Conservation (phyloP, 2,797 vertebrate species). For the Acomys russatus region DNA sequence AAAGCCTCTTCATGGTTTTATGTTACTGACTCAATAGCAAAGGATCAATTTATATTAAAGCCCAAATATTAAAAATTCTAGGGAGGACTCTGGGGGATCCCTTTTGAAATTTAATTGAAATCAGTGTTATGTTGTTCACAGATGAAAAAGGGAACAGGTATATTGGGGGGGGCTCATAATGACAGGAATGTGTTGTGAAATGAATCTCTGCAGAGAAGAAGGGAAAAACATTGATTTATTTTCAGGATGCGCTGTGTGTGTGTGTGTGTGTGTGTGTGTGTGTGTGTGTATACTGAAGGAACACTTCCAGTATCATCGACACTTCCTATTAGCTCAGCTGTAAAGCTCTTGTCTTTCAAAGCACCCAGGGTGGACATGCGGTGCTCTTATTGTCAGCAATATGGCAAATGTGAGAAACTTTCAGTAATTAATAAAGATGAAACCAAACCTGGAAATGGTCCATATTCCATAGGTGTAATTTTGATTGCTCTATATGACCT, state of each 20-base stretch:
- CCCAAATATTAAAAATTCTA: constrained; percentile 80
- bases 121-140: constrained; percentile 75
- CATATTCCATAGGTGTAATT: constrained; percentile 18
- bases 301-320: constrained; percentile 76
- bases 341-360: constrained; percentile 80
- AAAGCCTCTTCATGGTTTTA: constrained; percentile 72
- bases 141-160: constrained; percentile 79
- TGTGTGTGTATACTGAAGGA: constrained; percentile 67
- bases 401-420: constrained; percentile 61
- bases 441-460: background rate
- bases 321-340: constrained; percentile 79
- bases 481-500: background rate
- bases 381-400: constrained; percentile 72
- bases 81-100: constrained; percentile 63
- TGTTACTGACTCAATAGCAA: constrained; percentile 62
- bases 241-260: constrained; percentile 73
- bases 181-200: constrained; percentile 81
- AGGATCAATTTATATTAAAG: constrained; percentile 78
- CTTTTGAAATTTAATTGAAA: constrained; percentile 79
- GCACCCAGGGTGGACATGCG: constrained; percentile 72
- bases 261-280: background rate
- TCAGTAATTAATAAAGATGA: constrained; percentile 52
- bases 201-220: constrained; percentile 85
- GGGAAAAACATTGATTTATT: constrained; percentile 78
- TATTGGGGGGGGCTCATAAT: constrained; percentile 71